phyloP scores from a whole-genome alignment of 2,888 invertebrate genomes.

The Amphipyra tragopoginis region DNA sequence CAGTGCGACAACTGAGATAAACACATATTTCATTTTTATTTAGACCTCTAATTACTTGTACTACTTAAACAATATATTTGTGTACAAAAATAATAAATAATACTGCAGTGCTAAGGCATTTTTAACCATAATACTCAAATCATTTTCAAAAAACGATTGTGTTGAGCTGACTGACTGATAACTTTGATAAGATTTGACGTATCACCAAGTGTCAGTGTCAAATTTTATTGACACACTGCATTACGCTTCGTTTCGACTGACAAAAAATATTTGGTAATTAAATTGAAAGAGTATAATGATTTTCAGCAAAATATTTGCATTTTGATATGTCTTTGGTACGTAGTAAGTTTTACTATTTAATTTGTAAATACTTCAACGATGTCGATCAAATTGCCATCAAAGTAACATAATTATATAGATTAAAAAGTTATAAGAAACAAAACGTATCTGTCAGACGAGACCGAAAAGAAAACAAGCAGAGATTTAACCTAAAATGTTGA shows the following conservation, averaged over 20 bases:
- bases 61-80: not conserved
- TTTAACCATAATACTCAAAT: not conserved
- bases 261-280: not conserved
- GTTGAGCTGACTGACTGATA: not conserved
- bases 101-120: slow-evolving; percentile 8
- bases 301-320: no score
- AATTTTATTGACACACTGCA: not conserved
- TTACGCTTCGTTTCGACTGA: not conserved
- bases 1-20: slow-evolving; percentile 17
- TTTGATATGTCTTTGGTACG: no score
- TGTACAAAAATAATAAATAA: slow-evolving; percentile 7
- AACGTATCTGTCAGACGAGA: slow-evolving; percentile 19
- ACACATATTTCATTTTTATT: slow-evolving; percentile 35
- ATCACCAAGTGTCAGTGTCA: not conserved
- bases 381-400: no score
- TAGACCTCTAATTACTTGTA: not conserved
- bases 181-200: not conserved
- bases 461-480: slow-evolving; percentile 18
- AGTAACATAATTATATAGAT: no score
- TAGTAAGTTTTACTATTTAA: no score
- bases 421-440: slow-evolving; percentile 1
- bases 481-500: slow-evolving; percentile 25
- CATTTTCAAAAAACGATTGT: not conserved
- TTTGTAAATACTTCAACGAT: no score
- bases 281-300: no score